Evolutionary conservation across 2,797 vertebrate species (phyloP), one percentile per base, ranked within the genome.

Genomic region (Xenops minutus): DNA sequence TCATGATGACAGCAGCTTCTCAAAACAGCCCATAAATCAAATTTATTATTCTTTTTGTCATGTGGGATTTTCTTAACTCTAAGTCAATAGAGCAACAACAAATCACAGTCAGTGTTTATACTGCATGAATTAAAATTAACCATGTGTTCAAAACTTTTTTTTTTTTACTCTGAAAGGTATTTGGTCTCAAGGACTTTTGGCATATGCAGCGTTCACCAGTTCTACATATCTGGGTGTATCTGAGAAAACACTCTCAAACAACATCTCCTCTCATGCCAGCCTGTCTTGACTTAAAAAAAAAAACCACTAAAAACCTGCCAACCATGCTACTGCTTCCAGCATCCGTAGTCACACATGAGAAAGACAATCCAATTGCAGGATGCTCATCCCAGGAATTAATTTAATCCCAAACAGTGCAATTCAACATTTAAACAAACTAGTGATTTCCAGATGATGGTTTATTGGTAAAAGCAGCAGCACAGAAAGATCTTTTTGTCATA

Each of bases 21-120:
- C 92, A 51, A 92, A 89, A 83, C 80, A 96, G 85, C 14, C 80
- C n/a, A 93, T 95, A 52, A 94, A 96, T 96, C 91, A 93, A 84
- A 85, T 94, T 95, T 93, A 95, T 93, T 96, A 91, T 59, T 81
- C 68, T 87, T 44, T 61, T 71, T 91, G 64, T 91, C 82, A 88
- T 44, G 55, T 75, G 51, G 74, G 91, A 88, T 86, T 94, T 95
- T 96, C 79, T 94, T 77, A 95, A 87, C 27, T 83, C 58, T 83
- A 89, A 95, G 62, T 78, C 88, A 95, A 84, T 0, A 80, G 4
- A 89, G 84, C 49, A 87, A 92, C 66, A 93, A 74, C 11, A 27
- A 94, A 92, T 87, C 88, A 93, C 86, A 71, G 88, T 79, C 83
- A 79, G 22, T 55, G 56, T 56, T 89, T 72, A 68, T 51, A 64